Evolutionary conservation across 2,797 vertebrate genomes (phyloP), one percentile per base, ranked within the genome.

Genomic region (Pachyuromys duprasi): DNA sequence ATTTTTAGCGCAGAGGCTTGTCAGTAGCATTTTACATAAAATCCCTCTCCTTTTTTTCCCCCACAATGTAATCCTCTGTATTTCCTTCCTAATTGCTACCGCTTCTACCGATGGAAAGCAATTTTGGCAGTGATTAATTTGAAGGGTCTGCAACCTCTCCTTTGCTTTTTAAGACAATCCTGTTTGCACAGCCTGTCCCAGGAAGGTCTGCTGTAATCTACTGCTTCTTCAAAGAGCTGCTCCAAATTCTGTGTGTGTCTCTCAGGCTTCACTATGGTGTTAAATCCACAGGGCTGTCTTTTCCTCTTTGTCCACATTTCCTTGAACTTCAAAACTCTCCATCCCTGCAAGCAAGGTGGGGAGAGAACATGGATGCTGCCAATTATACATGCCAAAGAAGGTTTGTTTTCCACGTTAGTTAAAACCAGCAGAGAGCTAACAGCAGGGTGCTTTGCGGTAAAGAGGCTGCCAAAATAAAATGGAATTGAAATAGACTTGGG

Each of bases 81-180:
- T 74, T 89, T 86, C 57, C 6, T 91, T 65, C 69, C 20, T 96
- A 92, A 82, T 94, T 96, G 75, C 86, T 65, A 3, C 76, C 70
- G 3, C 86, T 63, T 93, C 86, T 83, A 83, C 18, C 8, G 63
- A 67, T 42, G 60, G 84, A 78, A 90, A 90, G 82, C 24, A 79
- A 6, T 86, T 62, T 75, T 28, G 22, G 20, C 67, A n/a, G 45
- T 14, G 86, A 86, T 55, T 83, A 70, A 90, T 88, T 17, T 39
- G 84, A 89, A 84, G 84, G 67, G 49, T 57, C 76, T 72, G 72
- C 7, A 79, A 80, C 45, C 76, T 88, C 62, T 88, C 31, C 3
- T 69, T 74, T 63, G 86, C 76, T 93, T 83, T 83, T 33, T 24
- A 55, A 93, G 91, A 83, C 82, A 92, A 39, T 79, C 57, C 31